Conservation (phyloP, 2,797 vertebrate species). For the Helostoma temminkii region DNA sequence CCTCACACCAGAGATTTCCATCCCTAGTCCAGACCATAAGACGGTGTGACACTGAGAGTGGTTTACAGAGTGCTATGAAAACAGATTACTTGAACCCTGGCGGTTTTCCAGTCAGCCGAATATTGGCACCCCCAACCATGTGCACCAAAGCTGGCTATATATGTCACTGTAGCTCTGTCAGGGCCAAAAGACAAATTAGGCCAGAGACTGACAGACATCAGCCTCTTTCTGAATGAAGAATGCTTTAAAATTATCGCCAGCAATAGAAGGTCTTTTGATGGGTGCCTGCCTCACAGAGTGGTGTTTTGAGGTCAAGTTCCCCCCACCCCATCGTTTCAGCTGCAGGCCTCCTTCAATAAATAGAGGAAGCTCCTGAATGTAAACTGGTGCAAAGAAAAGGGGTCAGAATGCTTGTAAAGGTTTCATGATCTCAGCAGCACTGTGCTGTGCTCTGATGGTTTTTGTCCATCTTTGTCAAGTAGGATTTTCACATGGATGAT, state of each 20-base stretch:
- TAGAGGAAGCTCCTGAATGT: conserved; percentile 63
- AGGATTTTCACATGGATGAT: background rate
- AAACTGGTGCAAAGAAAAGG: conserved; percentile 47
- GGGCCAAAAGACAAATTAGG: conserved; percentile 2
- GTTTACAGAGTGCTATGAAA: conserved; percentile 59
- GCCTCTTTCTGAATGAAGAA: conserved; percentile 33
- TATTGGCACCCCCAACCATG: conserved; percentile 28
- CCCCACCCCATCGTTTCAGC: conserved; percentile 3
- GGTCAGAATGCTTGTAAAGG: conserved; percentile 29
- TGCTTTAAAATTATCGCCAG: conserved; percentile 46
- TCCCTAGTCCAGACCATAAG: conserved; percentile 40
- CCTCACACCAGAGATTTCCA: too few relatives aligned
- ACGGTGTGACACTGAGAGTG: conserved; percentile 52
- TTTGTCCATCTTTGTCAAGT: background rate
- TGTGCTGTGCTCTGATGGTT: background rate
- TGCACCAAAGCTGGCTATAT: conserved; percentile 31
- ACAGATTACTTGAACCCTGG: conserved; percentile 64
- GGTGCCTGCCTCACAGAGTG: conserved; percentile 25
- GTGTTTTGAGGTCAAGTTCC: conserved; percentile 50
- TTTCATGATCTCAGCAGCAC: background rate
- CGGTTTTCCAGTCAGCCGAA: conserved; percentile 47
- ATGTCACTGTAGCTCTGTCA: background rate
- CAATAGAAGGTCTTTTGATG: conserved; percentile 39
- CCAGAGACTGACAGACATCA: conserved; percentile 17
- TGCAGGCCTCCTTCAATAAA: conserved; percentile 63